These are phyloP conservation scores for Microchrysa polita DNA, from an alignment of 2,888 invertebrate species.

Conservation along the genomic window DNA sequence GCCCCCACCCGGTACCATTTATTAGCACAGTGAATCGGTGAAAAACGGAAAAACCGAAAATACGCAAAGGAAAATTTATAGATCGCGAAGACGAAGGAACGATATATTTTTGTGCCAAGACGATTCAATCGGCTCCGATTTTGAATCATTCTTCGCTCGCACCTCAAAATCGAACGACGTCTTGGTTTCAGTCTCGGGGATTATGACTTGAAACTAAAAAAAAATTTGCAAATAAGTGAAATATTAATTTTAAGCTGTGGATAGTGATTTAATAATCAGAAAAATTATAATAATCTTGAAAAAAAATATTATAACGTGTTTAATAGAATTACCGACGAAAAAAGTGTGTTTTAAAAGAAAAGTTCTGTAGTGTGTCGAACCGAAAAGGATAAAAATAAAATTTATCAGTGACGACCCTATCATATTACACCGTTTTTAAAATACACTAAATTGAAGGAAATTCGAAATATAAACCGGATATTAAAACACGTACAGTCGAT, in stretches of 20 bases:
- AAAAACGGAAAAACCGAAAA: conserved; percentile 34
- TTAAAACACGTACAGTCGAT: conserved; percentile 65
- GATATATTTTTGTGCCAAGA: conserved; percentile 48
- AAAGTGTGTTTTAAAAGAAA: conserved; percentile 40
- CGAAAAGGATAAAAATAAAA: conserved; percentile 9
- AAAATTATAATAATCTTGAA: background rate
- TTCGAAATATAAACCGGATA: conserved; percentile 17
- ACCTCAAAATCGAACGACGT: conserved; percentile 94
- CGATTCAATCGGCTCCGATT: conserved; percentile 57
- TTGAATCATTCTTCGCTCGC: conserved; percentile 82
- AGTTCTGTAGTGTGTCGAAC: background rate
- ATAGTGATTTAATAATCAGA: conserved; percentile 52
- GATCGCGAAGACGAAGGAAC: conserved; percentile 42
- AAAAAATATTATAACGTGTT: conserved; percentile 20
- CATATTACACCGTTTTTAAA: conserved; percentile 52
- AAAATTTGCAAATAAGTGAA: conserved; percentile 52
- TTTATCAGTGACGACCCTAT: conserved; percentile 8
- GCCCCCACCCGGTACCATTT: conserved; percentile 46
- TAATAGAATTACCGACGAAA: conserved; percentile 38
- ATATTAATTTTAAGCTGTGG: conserved; percentile 63
- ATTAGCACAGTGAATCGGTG: conserved; percentile 39
- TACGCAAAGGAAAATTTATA: conserved; percentile 40
- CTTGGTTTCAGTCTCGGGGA: conserved; percentile 72
- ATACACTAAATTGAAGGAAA: conserved; percentile 54
- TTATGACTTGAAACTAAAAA: conserved; percentile 64